phyloP scores from a whole-genome alignment of 2,113 vertebrate genomes.

The Otis tarda region DNA sequence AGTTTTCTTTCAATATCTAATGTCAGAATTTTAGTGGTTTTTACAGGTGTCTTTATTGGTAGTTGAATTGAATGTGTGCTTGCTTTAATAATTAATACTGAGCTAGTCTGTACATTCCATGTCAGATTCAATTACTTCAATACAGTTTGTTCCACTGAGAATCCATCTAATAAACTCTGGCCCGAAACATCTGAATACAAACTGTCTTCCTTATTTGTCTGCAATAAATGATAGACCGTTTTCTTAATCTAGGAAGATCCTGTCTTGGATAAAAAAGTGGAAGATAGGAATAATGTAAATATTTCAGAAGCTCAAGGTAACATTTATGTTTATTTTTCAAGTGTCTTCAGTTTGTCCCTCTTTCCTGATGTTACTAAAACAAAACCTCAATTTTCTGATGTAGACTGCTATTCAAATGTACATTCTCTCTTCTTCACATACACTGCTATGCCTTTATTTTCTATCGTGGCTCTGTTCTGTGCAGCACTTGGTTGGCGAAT shows the following conservation, averaged over 20 bases:
- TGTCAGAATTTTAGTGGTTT: background rate
- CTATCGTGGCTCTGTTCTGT: background rate
- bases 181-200: background rate
- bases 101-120: fast-evolving
- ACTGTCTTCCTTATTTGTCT: background rate
- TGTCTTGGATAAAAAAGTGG: slow-evolving; percentile 16
- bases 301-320: slow-evolving; percentile 66
- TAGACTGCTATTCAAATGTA: background rate
- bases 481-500: background rate
- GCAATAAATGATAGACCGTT: background rate
- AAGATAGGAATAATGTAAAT: background rate
- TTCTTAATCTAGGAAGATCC: slow-evolving; percentile 64
- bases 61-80: background rate
- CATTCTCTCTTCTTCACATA: background rate
- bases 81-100: background rate
- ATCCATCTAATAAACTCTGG: background rate
- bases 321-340: background rate
- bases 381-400: fast-evolving
- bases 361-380: background rate
- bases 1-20: background rate
- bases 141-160: background rate
- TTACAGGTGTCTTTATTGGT: background rate
- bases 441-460: background rate
- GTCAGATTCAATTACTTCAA: background rate
- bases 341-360: background rate